A percentile compares a stretch with the other conserved stretches of the same genome.
Conservation (phyloP, 2,113 vertebrate species). For the Probosciger aterrimus region DNA sequence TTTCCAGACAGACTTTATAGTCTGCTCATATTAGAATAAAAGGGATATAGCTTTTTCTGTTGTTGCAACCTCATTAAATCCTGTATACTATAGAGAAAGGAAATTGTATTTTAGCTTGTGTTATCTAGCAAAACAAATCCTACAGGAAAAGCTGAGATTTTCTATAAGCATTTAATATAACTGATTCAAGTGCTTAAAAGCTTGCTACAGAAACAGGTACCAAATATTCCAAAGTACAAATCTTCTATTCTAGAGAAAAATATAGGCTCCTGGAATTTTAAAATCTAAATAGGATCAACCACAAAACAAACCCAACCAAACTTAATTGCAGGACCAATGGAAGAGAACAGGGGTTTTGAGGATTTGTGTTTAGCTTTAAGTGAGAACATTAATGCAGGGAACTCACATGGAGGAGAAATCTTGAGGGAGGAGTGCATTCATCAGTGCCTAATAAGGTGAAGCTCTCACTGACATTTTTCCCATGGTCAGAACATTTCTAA, state of each 20-base stretch:
- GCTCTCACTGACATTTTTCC: not conserved
- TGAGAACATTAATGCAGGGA: not conserved
- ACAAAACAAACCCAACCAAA: not conserved
- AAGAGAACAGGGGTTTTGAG: not conserved
- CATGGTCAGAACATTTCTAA: not conserved
- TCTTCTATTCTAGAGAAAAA: not conserved
- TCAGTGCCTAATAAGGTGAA: constrained; percentile 25
- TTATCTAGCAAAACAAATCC: not conserved
- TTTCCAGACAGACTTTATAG: not conserved
- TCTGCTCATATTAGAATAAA: not conserved
- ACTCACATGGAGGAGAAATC: not conserved
- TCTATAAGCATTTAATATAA: not conserved
- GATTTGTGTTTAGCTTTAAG: not conserved
- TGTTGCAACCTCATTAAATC: not conserved
- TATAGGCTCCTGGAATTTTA: not conserved
- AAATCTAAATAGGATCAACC: not conserved
- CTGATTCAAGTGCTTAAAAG: not conserved
- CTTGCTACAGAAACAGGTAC: not conserved
- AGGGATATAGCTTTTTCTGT: not conserved
- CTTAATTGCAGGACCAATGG: not conserved
- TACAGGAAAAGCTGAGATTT: not conserved
- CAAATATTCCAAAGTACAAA: not conserved
- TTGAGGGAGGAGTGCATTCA: not conserved
- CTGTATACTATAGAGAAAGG: not conserved
- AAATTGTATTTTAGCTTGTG: not conserved